phyloP scores from a whole-genome alignment of 2,113 vertebrate species.

The Oncorhynchus kisutch region DNA sequence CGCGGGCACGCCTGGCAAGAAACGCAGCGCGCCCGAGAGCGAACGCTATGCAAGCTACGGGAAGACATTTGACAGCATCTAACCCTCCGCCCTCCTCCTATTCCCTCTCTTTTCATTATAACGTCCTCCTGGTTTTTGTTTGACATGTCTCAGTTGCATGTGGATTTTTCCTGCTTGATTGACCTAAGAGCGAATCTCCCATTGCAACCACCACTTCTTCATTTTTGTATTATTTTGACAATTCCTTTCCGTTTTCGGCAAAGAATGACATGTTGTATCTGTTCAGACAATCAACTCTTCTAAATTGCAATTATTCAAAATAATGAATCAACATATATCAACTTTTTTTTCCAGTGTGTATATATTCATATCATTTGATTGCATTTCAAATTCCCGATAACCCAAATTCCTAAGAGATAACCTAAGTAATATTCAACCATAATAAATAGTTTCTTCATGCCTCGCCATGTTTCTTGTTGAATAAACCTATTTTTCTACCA shows the following conservation, averaged over 20 bases:
- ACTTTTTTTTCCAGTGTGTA: slow-evolving; percentile 23
- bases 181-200: slow-evolving; percentile 55
- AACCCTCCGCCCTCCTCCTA: slow-evolving; percentile 34
- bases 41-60: slow-evolving; percentile 77
- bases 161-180: slow-evolving; percentile 66
- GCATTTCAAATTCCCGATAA: slow-evolving; percentile 28
- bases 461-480: slow-evolving; percentile 74
- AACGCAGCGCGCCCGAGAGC: slow-evolving; percentile 78
- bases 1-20: slow-evolving; percentile 87
- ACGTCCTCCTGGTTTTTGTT: slow-evolving; percentile 1
- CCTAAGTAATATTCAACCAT: slow-evolving; percentile 33
- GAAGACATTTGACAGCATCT: slow-evolving; percentile 76
- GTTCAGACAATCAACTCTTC: slow-evolving; percentile 49
- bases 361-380: slow-evolving; percentile 44
- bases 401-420: slow-evolving; percentile 31
- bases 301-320: slow-evolving; percentile 32
- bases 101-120: slow-evolving; percentile 20
- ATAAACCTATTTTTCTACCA: slow-evolving; percentile 94
- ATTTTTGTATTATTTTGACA: slow-evolving; percentile 23
- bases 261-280: slow-evolving; percentile 59
- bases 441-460: slow-evolving; percentile 72
- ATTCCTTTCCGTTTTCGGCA: slow-evolving; percentile 54
- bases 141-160: slow-evolving; percentile 73
- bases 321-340: neutral
- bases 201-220: slow-evolving; percentile 51